Evolutionary conservation across 64 coral and sea anemone genomes (phyloP).

Genomic region (Platygyra sinensis): DNA sequence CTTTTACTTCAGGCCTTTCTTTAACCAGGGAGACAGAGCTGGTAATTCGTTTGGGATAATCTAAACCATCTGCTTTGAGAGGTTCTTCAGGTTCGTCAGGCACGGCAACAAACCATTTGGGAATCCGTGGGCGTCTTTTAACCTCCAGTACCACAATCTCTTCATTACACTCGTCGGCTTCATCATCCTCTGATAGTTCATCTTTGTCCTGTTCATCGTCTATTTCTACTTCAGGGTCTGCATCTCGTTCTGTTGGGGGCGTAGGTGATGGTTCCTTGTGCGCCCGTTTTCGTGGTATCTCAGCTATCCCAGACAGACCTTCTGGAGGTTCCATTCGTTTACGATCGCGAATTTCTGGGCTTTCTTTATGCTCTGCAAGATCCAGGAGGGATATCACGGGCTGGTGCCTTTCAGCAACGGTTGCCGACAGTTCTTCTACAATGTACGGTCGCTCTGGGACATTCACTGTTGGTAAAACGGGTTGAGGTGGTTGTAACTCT

Average conservation of each 20-base stretch:
- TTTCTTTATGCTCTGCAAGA: background rate
- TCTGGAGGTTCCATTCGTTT: background rate
- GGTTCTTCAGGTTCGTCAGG: background rate
- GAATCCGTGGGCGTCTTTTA: background rate
- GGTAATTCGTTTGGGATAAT: background rate
- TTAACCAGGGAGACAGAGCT: background rate
- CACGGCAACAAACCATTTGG: slow-evolving; percentile 7
- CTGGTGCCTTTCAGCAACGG: background rate
- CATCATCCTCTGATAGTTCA: slow-evolving; percentile 25
- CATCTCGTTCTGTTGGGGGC: background rate
- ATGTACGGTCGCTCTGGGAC: slow-evolving; percentile 14
- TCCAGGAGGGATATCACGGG: slow-evolving; percentile 6
- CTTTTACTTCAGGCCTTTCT: slow-evolving; percentile 6
- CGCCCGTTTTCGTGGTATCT: background rate
- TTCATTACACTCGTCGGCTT: slow-evolving; percentile 22
- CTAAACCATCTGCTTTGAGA: background rate
- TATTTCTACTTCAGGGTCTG: background rate
- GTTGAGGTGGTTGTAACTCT: background rate
- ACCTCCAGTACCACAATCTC: slow-evolving; percentile 2
- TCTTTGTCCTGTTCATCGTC: background rate
- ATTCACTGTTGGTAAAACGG: background rate
- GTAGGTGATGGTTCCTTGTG: background rate
- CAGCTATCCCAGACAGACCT: background rate
- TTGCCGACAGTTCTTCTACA: background rate
- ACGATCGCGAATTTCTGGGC: background rate